A percentile compares a stretch with the other conserved stretches of the same genome.
phyloP scores from a whole-genome alignment of 2,797 vertebrate genomes.

The Myotis vivesi region DNA sequence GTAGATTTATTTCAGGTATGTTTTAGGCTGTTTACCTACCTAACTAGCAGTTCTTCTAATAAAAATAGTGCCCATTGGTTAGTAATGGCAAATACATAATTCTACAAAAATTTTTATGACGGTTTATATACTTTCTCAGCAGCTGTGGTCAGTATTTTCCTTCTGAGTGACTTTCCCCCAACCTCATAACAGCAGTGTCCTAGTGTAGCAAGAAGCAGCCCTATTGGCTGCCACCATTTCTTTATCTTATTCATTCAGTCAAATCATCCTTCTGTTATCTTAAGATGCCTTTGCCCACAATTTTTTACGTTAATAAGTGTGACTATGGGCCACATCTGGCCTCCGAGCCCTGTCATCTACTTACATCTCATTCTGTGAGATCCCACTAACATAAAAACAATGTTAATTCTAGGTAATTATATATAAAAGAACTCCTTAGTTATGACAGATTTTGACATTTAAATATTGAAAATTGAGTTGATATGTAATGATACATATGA shows the following conservation, averaged over 20 bases:
- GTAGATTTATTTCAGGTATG: background rate
- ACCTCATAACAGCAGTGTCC: background rate
- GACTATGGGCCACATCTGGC: background rate
- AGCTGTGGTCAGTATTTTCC: constrained; percentile 1
- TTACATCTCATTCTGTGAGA: background rate
- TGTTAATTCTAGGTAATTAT: background rate
- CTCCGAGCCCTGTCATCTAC: background rate
- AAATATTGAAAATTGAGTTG: constrained; percentile 49
- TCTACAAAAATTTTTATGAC: background rate
- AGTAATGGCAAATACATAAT: background rate
- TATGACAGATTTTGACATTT: constrained; percentile 29
- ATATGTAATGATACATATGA: background rate
- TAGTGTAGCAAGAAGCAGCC: background rate
- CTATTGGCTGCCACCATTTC: background rate
- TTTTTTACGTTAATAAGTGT: background rate
- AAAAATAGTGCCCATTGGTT: background rate
- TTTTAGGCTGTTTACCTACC: background rate
- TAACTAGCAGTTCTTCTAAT: background rate
- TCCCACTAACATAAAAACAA: background rate
- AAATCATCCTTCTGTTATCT: background rate
- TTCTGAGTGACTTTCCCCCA: background rate
- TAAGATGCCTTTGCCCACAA: background rate
- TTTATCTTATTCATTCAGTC: background rate
- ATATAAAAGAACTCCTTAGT: constrained; percentile 12
- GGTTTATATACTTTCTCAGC: background rate